Base-by-base conservation (phyloP, 2,113 vertebrate genomes). In the Cettia cetti region DNA sequence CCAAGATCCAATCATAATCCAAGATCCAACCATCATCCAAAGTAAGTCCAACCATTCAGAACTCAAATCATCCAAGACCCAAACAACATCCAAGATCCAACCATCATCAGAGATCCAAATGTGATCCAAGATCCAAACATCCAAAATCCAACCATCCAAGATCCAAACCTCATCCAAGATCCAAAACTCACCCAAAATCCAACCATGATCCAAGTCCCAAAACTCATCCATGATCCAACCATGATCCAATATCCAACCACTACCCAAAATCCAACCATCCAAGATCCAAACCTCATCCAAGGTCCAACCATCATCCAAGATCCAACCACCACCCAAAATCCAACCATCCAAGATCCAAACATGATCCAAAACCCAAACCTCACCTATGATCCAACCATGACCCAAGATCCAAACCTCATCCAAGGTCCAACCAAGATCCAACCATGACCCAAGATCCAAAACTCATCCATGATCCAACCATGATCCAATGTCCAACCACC, bases 311-410 rank as follows among this genome's bases (percentile, higher is more conserved):
- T 13, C 3, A 35, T 13, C n/a, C 42, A 37, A 37, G 11, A 2
- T 37, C 71, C 33, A 45, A 23, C 0, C 13, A 0, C 4, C 2
- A 30, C 37, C 26, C 54, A 37, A 59, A 2, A 2, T 47, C 11
- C 42, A 49, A 15, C 0, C 5, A 37, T 22, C n/a, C 26, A 50
- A 28, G 18, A 28, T 47, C 23, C 44, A 49, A 6, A 5, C 17
- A 4, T 18, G 2, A 47, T 27, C 33, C 22, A 47, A 14, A 4
- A 8, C 20, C 17, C 26, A 69, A 22, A 13, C 7, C 22, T 54
- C 18, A 17, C 11, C n/a, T 24, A 27, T n/a, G 64, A 14, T 14
- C 44, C 19, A n/a, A n/a, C n/a, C n/a, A n/a, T n/a, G n/a, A n/a
- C n/a, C n/a, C n/a, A 45, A 45, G 18, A 45, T 20, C 45, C 45